Conservation (phyloP, 1,140 invertebrate species). For the Euura saliciscinereae region DNA sequence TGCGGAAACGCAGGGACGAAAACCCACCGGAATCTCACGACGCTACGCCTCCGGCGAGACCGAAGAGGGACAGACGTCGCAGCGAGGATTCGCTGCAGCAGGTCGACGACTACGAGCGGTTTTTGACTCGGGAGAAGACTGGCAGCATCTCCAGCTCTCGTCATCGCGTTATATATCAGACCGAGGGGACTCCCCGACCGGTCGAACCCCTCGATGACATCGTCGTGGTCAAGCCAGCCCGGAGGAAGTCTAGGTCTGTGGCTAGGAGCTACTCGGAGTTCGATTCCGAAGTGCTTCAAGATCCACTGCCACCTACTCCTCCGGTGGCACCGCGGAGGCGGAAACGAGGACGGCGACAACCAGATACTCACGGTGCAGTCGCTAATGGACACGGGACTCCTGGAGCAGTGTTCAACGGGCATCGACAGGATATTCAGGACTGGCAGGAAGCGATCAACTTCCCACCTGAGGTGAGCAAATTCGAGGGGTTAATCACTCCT, state of each 20-base stretch:
- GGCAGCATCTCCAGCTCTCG: constrained; percentile 37
- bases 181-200: constrained; percentile 32
- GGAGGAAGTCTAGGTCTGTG: constrained; percentile 48
- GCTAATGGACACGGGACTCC: neutral
- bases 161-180: constrained; percentile 51
- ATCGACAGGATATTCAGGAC: neutral
- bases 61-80: constrained; percentile 45
- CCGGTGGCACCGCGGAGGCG: constrained; percentile 13
- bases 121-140: constrained; percentile 21
- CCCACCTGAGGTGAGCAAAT: neutral
- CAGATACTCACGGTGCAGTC: neutral
- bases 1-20: constrained; percentile 42
- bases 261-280: constrained; percentile 33
- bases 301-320: constrained; percentile 8
- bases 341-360: constrained; percentile 16
- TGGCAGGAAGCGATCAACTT: neutral
- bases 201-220: constrained; percentile 51
- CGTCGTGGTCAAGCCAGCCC: constrained; percentile 50
- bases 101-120: constrained; percentile 28
- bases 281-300: constrained; percentile 23
- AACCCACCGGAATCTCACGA: constrained; percentile 34
- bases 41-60: constrained; percentile 35
- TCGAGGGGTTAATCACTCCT: too few relatives aligned
- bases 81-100: constrained; percentile 47
- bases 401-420: constrained; percentile 5